Base-by-base conservation (phyloP, 2,797 vertebrate species). In the Argentina silus region DNA sequence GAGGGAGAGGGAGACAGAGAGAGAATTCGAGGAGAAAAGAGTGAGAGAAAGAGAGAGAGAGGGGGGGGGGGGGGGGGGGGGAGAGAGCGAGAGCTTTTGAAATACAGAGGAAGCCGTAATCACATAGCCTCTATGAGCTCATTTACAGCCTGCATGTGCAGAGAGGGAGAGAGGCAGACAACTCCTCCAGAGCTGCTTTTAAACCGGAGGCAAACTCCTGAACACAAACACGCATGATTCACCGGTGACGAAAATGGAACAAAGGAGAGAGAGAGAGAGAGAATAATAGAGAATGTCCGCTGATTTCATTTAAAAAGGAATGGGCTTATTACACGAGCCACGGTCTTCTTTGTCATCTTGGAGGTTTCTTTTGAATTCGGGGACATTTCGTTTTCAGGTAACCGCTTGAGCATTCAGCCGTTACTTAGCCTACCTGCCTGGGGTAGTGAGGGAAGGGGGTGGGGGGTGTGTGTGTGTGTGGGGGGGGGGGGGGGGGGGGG, bases 101-200 rank as follows among this genome's bases (percentile, higher is more conserved):
- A 76, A 78, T 81, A 82, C 71, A 80, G 78, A 43, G 78, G 61
- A 57, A 44, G n/a, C 56, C 63, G 77, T 78, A 82, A 85, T 85
- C 74, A 78, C 71, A 27, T 67, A 57, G 67, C 53, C 19, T 50
- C 77, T 78, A 50, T 66, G 53, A 61, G 76, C 80, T 82, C 78
- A 73, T 75, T 78, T 77, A 61, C 23, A 50, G 69, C 10, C 75
- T 85, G 75, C 64, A 81, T 42, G 69, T 62, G 43, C 55, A 59
- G 80, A 70, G 50, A 67, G 72, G 21, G 57, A 60, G 4, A 4
- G 27, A 36, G 27, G 27, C 27, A 2, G 57, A 27, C 51, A n/a
- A 53, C 21, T 60, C 57, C 11, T 12, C 11, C 78, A 73, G 63
- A 57, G 64, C 67, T 76, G 63, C 74, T 74, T 70, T 45, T 82